Base-by-base conservation (phyloP, 1,140 invertebrate species). In the Myzus persicae region DNA sequence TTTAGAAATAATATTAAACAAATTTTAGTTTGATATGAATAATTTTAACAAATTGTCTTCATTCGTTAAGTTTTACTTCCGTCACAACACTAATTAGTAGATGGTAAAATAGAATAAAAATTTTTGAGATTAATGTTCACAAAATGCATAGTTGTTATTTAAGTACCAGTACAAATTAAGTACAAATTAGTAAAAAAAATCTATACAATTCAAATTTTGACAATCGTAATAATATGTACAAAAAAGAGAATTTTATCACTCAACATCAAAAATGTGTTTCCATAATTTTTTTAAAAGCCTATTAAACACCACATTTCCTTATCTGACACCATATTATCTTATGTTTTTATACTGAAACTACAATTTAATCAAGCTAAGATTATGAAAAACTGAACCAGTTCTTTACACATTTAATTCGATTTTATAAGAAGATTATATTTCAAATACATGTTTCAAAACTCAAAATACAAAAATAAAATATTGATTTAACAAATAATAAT, bases 91-190 rank as follows among this genome's bases (percentile, higher is more conserved):
- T 48, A 88, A 18, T 36, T n/a, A 48, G 2, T 46, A 46, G 1
- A 87, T 46, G 31, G 87, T 48, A 88, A 88, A 87, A 38, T 22
- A 24, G 4, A 82, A 24, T 42, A 40, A 87, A n/a, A 46, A 20
- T 44, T 20, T 26, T 42, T 31, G 11, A 44, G 42, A 85, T 24
- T 44, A 85, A 85, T 44, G 24, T 46, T 46, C 8, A 20, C 36
- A 51, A 88, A 22, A 51, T 36, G 7, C 20, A 51, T 36, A 38
- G n/a, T 31, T 87, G 20, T 44, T 85, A 44, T 40, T 87, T 31
- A 87, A 87, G 40, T 87, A 87, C 14, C n/a, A 87, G 20, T 84
- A 46, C 7, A n/a, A 87, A 87, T 87, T 87, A 87, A 87, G 85
- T 87, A 87, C 85, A 48, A 46, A 46, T 44, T 46, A 31, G 18